Percentiles rank a stretch among this genome's conserved stretches.
These are phyloP conservation scores for Luperina testacea DNA, from an alignment of 2,888 invertebrate genomes.

Conservation along the genomic window DNA sequence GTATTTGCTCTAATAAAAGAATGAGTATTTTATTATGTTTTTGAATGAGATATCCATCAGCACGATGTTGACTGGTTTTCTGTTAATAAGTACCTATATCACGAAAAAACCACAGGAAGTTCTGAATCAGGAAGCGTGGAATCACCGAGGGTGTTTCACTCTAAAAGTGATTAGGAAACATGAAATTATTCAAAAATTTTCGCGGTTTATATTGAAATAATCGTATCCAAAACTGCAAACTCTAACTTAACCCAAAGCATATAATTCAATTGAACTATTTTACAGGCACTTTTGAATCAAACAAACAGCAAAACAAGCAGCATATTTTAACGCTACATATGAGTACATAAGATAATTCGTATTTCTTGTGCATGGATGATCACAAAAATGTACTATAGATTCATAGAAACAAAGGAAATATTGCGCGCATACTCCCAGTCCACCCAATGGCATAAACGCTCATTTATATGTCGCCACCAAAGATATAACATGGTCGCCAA, in stretches of 20 bases:
- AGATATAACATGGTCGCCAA: background rate
- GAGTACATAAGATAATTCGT: background rate
- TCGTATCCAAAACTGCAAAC: background rate
- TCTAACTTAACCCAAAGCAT: too few species aligned
- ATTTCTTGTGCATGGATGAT: background rate
- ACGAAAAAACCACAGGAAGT: slow-evolving; percentile 14
- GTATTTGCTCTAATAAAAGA: slow-evolving; percentile 7
- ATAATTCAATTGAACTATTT: background rate
- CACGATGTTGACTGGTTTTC: slow-evolving; percentile 18
- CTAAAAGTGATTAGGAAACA: slow-evolving; percentile 24
- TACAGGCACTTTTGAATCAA: background rate
- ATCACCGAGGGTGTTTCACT: slow-evolving; percentile 1
- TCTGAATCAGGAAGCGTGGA: slow-evolving; percentile 18
- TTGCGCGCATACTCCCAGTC: background rate
- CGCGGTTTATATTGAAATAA: background rate
- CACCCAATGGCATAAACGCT: background rate
- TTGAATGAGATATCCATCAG: background rate
- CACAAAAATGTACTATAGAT: background rate
- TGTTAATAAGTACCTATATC: background rate
- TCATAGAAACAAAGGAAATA: background rate
- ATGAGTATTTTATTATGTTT: background rate
- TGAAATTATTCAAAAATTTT: slow-evolving; percentile 34
- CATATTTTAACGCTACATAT: background rate
- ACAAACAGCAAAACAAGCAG: too few species aligned
- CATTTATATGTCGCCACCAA: background rate